Evolutionary conservation across 2,113 vertebrate species (phyloP).

Genomic region (Lanius collurio): DNA sequence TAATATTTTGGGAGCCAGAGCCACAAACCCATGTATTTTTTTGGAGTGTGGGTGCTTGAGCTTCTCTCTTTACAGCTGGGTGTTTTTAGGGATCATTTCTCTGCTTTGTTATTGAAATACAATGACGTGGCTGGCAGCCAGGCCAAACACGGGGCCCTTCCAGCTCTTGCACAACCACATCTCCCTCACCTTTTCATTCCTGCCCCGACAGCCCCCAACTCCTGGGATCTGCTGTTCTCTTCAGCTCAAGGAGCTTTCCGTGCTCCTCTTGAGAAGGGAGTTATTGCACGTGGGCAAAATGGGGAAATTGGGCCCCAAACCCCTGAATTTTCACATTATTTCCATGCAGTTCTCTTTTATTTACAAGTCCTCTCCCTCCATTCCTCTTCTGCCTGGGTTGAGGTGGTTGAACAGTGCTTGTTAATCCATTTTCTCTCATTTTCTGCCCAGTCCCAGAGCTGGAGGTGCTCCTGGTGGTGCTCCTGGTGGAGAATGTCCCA

Average conservation of each 20-base stretch:
- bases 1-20: not conserved
- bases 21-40: rapidly evolving
- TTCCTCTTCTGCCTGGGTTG: no score
- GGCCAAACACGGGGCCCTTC: not conserved
- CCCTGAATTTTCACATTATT: not conserved
- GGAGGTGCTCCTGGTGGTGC: not conserved
- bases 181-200: not conserved
- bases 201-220: not conserved
- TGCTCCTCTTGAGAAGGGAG: rapidly evolving
- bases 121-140: not conserved
- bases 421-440: not conserved
- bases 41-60: not conserved
- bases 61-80: not conserved
- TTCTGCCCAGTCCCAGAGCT: not conserved
- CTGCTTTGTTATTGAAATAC: not conserved
- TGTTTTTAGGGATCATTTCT: not conserved
- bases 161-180: not conserved
- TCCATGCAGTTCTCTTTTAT: not conserved
- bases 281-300: rapidly evolving
- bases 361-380: not conserved
- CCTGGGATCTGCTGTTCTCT: not conserved
- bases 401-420: not conserved
- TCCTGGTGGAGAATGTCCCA: not conserved
- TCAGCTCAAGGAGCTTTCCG: rapidly evolving
- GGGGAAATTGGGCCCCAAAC: not conserved